Base-by-base conservation (phyloP, 2,888 invertebrate species). In the Portevinia maculata region DNA sequence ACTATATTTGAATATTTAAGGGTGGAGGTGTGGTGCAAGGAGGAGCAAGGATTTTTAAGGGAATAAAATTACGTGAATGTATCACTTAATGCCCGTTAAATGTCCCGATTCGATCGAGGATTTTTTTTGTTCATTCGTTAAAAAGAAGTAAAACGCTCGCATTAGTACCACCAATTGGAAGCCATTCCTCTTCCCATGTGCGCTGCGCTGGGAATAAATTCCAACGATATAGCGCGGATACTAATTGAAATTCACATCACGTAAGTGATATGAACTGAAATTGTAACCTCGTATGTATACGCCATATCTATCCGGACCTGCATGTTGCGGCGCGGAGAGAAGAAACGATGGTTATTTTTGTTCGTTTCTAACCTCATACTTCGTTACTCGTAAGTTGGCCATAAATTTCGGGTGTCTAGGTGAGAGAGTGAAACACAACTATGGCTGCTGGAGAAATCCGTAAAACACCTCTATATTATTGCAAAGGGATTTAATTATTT, bases 221-320 rank as follows among this genome's bases (percentile, higher is more conserved):
- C 75, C 75, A 48, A 46, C 34, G 32, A 50, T 11, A 30, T 21
- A 52, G 15, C 13, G 67, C 48, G 62, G 52, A 69, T 50, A 39
- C 57, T 62, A 67, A 71, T 83, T 83, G 78, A 78, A 83, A 83
- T 83, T 83, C 83, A 83, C 78, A 78, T 83, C 83, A 83, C 83
- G 78, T 78, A 83, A 83, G 71, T 73, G 83, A 83, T 78, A 83
- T 83, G 78, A 83, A 83, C 78, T 83, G 67, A 83, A 83, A 81
- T 76, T 53, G 53, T 65, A 76, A 55, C 69, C 13, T 39, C 71
- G 57, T 76, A 59, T 69, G 39, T 59, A 60, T 21, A 69, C 48
- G 64, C 39, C 21, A 13, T 19, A 7, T 13, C 21, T 3, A 8
- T 13, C 52, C 17, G n/a, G n/a, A n/a, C n/a, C n/a, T n/a, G n/a